Base-by-base conservation (phyloP, 2,113 vertebrate species). In the Semnornis frantzii region DNA sequence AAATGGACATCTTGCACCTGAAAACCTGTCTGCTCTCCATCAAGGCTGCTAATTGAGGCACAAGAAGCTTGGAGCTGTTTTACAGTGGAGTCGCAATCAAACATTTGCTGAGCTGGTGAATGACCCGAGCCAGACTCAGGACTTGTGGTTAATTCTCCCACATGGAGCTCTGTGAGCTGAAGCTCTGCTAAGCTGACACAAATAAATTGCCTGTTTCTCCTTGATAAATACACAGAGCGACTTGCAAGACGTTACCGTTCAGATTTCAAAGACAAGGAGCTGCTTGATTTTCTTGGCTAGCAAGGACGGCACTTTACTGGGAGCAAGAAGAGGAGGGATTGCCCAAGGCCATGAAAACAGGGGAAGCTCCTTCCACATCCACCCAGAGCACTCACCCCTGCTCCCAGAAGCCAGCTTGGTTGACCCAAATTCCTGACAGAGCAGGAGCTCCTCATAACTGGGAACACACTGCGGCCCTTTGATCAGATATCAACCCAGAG, bases 1-100 rank as follows among this genome's bases (percentile, higher is more conserved):
- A 92, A 92, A 85, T 55, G 75, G 82, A 69, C 44, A 60, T 73
- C 75, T 85, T 71, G 55, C 31, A 91, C 64, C 89, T 87, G 60
- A 76, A 93, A 85, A 68, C 24, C 46, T 80, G 69, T 33, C 66
- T 31, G 59, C 31, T 78, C 44, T 81, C 69, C 77, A 57, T 52
- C 60, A 71, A 79, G 42, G 60, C 66, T 85, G 42, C 57, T 75
- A 89, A 82, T 1, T 25, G 33, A 80, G 52, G 71, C 44, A 57
- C 17, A 39, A 52, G 33, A 60, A 92, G 72, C 46, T 91, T 46
- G 44, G 31, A 85, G 85, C 39, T 89, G 15, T 66, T 89, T 73
- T 79, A 48, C 31, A 87, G 58, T 15, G 44, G 50, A 82, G 50
- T 87, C 39, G 48, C 44, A 74, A 62, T 13, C 55, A 59, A 82